These are phyloP conservation scores for Spodoptera littoralis DNA, from an alignment of 2,888 invertebrate genomes.

Conservation along the genomic window DNA sequence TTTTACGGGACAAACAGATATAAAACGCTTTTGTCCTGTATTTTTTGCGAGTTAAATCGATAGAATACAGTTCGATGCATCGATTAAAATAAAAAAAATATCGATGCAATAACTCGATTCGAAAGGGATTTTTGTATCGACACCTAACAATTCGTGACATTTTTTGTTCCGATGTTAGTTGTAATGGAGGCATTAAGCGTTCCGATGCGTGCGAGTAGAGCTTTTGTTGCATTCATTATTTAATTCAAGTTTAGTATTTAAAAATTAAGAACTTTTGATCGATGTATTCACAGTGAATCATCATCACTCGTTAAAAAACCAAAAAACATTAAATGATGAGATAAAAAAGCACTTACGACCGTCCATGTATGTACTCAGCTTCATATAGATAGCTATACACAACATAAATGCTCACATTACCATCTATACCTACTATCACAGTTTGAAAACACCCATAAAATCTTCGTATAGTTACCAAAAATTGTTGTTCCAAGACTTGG, in stretches of 20 bases:
- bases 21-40: conserved; percentile 68
- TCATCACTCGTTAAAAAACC: too few relatives aligned
- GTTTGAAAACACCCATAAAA: conserved; percentile 53
- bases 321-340: too few relatives aligned
- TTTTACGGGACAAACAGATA: conserved; percentile 73
- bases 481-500: conserved; percentile 51
- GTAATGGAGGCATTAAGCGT: conserved; percentile 66
- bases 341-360: not conserved
- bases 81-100: conserved; percentile 66
- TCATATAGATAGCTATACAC: conserved; percentile 1
- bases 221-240: conserved; percentile 50
- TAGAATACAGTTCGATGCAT: conserved; percentile 64
- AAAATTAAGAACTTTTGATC: conserved; percentile 4
- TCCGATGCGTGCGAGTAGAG: conserved; percentile 47
- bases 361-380: not conserved
- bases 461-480: conserved; percentile 61
- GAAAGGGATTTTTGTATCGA: conserved; percentile 64
- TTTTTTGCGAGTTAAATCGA: conserved; percentile 73
- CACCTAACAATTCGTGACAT: conserved; percentile 63
- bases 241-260: conserved; percentile 23
- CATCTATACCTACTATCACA: conserved; percentile 2
- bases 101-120: conserved; percentile 62
- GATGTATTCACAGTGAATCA: too few relatives aligned
- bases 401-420: conserved; percentile 1
- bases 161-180: conserved; percentile 57